Evolutionary conservation across 1,140 invertebrate species (phyloP), one percentile per base, ranked within the genome.

Genomic region (Drosophila rufa): DNA sequence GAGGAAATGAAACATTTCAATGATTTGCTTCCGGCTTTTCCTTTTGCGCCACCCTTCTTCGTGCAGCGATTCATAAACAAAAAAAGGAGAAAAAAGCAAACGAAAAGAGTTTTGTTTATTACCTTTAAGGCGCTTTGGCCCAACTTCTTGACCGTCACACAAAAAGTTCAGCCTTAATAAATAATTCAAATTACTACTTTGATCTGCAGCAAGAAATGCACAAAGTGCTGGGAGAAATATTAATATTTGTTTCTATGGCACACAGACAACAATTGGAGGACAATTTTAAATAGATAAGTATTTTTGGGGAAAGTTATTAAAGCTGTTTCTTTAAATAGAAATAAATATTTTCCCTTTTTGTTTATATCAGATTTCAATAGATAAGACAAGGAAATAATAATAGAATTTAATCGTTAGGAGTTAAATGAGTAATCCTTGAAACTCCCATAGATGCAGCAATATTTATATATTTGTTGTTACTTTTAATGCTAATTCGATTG

Each of bases 1-100:
- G 80, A 89, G 85, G 85, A 89, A 89, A 90, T 90, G 85, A 80
- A 79, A 79, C 70, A 85, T 90, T 89, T 89, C 75, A 89, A 90
- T 89, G 85, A 85, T 85, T 90, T 67, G 79, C 79, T 85, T 89
- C 85, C 81, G 85, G 81, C 70, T 66, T 67, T 82, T 58, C 43
- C 55, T 33, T 33, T 65, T 73, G 17, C 14, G 47, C 55, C 53
- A 19, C 12, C 58, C 58, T 33, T 40, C 50, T 27, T 25, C 27
- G 38, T 36, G n/a, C 45, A 56, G 19, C 30, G 56, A 50, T 45
- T 77, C 55, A 57, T 65, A 66, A 51, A 51, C 73, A 75, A 56
- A 75, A 75, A 62, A 48, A 14, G n/a, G 4, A 17, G 9, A 69
- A 51, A 25, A n/a, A 4, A 30, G 42, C 43, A 46, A 51, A 11